A percentile compares a stretch with the other conserved stretches of the same genome.
phyloP scores from a whole-genome alignment of 2,888 invertebrate genomes.

The Mythimna pallens region DNA sequence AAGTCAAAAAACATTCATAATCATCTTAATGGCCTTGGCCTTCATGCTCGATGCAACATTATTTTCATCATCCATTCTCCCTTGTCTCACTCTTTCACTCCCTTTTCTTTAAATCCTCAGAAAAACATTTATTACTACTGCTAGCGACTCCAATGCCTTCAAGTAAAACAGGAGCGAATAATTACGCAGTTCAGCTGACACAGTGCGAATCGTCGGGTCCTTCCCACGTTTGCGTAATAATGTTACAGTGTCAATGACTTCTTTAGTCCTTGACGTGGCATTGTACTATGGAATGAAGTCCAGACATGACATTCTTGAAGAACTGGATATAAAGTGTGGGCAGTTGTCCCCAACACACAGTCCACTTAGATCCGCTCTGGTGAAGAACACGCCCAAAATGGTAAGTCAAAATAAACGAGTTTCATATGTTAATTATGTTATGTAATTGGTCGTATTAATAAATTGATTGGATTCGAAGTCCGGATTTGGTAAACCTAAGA shows the following conservation, averaged over 20 bases:
- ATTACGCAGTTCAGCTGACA: conserved; percentile 54
- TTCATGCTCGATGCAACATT: neutral
- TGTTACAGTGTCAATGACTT: conserved; percentile 79
- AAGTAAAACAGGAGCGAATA: conserved; percentile 43
- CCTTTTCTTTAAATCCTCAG: neutral
- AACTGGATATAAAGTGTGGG: conserved; percentile 88
- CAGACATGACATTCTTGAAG: conserved; percentile 85
- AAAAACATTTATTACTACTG: neutral
- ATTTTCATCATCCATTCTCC: neutral
- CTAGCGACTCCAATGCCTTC: conserved; percentile 35
- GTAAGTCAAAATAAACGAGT: conserved; percentile 79
- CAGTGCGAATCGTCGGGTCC: conserved; percentile 43
- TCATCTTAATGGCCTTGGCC: neutral
- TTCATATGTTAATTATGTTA: conserved; percentile 58
- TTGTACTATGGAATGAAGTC: conserved; percentile 87
- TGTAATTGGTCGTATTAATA: conserved; percentile 43
- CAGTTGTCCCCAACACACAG: conserved; percentile 80
- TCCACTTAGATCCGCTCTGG: conserved; percentile 76
- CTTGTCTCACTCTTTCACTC: neutral
- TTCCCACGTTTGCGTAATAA: conserved; percentile 69
- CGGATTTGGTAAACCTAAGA: conserved; percentile 39
- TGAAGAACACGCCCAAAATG: conserved; percentile 81
- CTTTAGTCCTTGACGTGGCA: conserved; percentile 78
- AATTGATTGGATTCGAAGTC: conserved; percentile 31
- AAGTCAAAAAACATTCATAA: neutral